Conservation (phyloP, 2,797 vertebrate species). For the Tragopan temminckii region DNA sequence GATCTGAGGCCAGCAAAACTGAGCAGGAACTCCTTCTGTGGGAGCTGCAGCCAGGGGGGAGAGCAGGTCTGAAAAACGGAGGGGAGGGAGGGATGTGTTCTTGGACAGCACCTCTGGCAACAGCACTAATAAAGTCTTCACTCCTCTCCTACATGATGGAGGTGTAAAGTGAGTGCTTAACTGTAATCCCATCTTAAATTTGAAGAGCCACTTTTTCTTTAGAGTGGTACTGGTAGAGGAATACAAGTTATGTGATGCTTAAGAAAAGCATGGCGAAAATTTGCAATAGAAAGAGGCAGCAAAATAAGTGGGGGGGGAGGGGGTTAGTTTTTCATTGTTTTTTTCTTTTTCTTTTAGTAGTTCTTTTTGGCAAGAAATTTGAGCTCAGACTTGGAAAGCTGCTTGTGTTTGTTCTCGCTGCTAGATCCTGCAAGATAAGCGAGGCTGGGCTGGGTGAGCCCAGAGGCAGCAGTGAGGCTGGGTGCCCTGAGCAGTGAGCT, state of each 20-base stretch:
- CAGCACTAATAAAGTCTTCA: not conserved
- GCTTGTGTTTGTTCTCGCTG: constrained; percentile 51
- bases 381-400: constrained; percentile 31
- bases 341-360: not conserved
- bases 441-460: not conserved
- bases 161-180: not conserved
- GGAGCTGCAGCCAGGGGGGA: not conserved
- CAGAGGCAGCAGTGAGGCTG: not conserved
- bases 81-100: not conserved
- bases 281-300: constrained; percentile 59
- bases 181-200: not conserved
- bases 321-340: not conserved
- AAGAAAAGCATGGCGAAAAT: constrained; percentile 39
- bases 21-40: not conserved
- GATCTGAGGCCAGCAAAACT: not conserved
- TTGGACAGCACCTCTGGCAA: not conserved
- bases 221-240: not conserved
- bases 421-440: constrained; percentile 53
- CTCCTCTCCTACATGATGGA: not conserved
- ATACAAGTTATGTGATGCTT: not conserved
- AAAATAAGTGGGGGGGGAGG: constrained; percentile 43
- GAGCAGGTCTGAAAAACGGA: not conserved
- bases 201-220: not conserved
- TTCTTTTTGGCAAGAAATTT: constrained; percentile 62
- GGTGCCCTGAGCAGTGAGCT: not conserved